These are phyloP conservation scores for Avahi laniger DNA, from an alignment of 2,797 vertebrate species.

Conservation along the genomic window DNA sequence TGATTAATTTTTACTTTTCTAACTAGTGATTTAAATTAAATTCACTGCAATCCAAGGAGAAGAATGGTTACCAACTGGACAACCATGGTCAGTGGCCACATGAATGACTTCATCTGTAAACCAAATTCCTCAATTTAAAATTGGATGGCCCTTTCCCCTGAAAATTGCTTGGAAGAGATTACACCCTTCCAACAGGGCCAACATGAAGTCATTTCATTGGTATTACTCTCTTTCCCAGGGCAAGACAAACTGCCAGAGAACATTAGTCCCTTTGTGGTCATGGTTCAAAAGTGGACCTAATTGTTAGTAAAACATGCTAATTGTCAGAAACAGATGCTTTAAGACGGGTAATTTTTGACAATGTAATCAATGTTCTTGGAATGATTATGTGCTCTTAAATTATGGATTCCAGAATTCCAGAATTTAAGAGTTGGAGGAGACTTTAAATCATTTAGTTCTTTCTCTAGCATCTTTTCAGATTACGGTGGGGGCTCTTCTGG, in stretches of 20 bases:
- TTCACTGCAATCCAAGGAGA: background rate
- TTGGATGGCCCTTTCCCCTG: background rate
- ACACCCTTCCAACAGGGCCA: background rate
- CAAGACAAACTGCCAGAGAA: background rate
- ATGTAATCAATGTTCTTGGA: background rate
- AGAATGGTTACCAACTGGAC: background rate
- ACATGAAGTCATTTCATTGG: constrained; percentile 1
- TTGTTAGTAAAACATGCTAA: background rate
- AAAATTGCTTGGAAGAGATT: background rate
- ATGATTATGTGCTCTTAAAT: constrained; percentile 22
- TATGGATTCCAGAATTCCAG: background rate
- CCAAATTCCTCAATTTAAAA: constrained; percentile 49
- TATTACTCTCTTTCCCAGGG: background rate
- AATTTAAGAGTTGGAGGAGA: background rate
- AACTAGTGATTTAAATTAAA: constrained; percentile 26
- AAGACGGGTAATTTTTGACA: constrained; percentile 30
- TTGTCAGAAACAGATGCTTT: constrained; percentile 51
- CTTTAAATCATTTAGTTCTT: background rate
- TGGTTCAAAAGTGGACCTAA: constrained; percentile 37
- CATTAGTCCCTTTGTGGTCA: constrained; percentile 22
- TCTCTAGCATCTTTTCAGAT: background rate
- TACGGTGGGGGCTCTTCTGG: background rate
- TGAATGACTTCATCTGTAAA: constrained; percentile 33
- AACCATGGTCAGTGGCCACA: background rate
- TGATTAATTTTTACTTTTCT: background rate